Evolutionary conservation across 2,113 vertebrate genomes (phyloP).

Genomic region (Pelodiscus sinensis): DNA sequence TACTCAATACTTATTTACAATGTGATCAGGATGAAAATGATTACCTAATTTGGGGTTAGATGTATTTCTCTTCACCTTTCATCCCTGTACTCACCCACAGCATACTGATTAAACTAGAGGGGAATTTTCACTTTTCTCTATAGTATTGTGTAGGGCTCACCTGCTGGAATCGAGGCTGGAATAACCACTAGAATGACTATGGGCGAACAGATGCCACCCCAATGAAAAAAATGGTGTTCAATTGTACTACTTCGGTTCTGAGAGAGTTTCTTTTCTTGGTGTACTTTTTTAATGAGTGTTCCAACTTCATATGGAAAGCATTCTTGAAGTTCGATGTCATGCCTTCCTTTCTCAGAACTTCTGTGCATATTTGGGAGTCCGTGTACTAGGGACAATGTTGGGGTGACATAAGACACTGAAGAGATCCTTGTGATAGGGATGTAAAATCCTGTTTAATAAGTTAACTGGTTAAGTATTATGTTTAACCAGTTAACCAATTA

Average conservation of each 20-base stretch:
- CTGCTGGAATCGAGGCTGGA: neutral
- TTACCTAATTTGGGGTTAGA: neutral
- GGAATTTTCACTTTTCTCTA: neutral
- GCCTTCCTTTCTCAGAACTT: neutral
- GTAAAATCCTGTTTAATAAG: too few relatives aligned
- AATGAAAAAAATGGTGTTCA: too few relatives aligned
- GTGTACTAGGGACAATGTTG: neutral
- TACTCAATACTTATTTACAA: neutral
- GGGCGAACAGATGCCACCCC: neutral
- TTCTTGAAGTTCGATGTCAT: neutral
- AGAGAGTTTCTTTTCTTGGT: neutral
- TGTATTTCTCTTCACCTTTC: neutral
- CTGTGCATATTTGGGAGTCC: neutral
- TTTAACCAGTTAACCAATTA: too few relatives aligned
- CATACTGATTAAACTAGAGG: neutral
- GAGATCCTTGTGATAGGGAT: neutral
- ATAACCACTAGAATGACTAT: neutral
- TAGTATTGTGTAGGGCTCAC: neutral
- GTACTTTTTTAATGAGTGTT: neutral
- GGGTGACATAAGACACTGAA: neutral
- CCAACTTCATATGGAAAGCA: neutral
- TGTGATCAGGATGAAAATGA: neutral
- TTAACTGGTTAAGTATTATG: too few relatives aligned
- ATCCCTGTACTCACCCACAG: too few relatives aligned
- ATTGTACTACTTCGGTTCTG: neutral